Base-by-base conservation (phyloP, 2,797 vertebrate genomes). In the Tenualosa ilisha region DNA sequence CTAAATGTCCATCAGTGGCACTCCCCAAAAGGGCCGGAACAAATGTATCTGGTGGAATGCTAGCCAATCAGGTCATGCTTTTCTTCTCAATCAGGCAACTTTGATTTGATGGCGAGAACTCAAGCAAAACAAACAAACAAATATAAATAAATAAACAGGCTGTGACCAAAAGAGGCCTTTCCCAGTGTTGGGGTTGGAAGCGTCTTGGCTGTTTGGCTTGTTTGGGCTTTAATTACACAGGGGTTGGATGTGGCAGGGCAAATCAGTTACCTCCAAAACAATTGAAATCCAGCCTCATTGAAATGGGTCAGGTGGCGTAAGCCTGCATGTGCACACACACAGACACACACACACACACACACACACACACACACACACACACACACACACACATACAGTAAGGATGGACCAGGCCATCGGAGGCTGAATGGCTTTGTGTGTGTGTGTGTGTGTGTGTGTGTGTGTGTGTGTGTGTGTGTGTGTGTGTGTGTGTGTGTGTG, bases 31-130 rank as follows among this genome's bases (percentile, higher is more conserved):
- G 59, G 20, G 72, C 40, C 40, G 72, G 72, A 79, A 79, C 82
- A 84, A 88, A 85, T 63, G 87, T 85, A 88, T 86, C 84, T 83
- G 83, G 86, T 88, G 89, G 88, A 91, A 89, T 85, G 85, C 88
- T 86, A 89, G 86, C 88, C 87, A 91, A 91, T 91, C 90, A 91
- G 89, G 61, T 91, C 90, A 90, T 89, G 90, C 90, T 86, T 91
- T 87, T 91, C 90, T 87, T 87, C 85, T 88, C 89, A 91, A 89
- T 91, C 90, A 91, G 90, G 88, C 90, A 82, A 86, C 89, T 89
- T 87, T 88, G 88, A 91, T 89, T 91, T 89, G 72, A 79, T 88
- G 89, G 89, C 87, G 88, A 89, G 90, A 86, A 89, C 86, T 85
- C 87, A 9, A 86, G 87, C 89, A 88, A 79, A 79, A 79, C 40